A percentile compares a stretch with the other conserved stretches of the same genome.
Evolutionary conservation across 2,113 vertebrate species (phyloP).

Genomic region (Platysternon megacephalum): DNA sequence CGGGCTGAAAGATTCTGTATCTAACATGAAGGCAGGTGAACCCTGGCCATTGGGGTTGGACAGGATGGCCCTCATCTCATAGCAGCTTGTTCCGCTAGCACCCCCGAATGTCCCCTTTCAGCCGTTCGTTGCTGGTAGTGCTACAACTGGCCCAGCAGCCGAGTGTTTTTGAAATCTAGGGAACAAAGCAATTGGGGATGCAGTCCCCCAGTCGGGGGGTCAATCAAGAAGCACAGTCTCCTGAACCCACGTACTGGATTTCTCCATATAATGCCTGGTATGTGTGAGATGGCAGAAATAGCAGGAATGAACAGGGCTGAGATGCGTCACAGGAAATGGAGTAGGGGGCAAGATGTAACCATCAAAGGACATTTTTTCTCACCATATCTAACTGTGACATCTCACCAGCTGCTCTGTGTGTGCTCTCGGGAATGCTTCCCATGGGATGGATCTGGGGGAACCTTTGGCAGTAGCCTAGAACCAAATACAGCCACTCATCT

Average conservation of each 20-base stretch:
- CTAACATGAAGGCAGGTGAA: too few relatives aligned
- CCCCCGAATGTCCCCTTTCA: too few relatives aligned
- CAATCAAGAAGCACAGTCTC: fast-evolving
- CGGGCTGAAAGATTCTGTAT: too few relatives aligned
- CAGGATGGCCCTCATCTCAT: too few relatives aligned
- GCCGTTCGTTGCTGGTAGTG: neutral
- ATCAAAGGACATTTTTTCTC: fast-evolving
- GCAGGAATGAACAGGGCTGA: neutral
- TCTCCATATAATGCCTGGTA: too few relatives aligned
- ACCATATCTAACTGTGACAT: fast-evolving
- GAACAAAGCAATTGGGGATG: fast-evolving
- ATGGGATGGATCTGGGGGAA: neutral
- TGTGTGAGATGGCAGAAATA: neutral
- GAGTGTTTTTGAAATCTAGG: neutral
- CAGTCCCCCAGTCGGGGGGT: neutral
- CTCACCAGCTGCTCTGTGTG: neutral
- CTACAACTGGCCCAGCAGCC: too few relatives aligned
- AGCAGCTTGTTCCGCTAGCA: neutral
- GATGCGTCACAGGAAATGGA: neutral
- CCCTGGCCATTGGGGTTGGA: too few relatives aligned
- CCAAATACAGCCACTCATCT: too few relatives aligned
- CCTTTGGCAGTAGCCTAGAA: neutral
- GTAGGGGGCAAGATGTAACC: neutral
- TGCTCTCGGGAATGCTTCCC: neutral
- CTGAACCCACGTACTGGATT: fast-evolving